Conservation (phyloP, 1,140 invertebrate genomes). For the Bombus picipes region DNA sequence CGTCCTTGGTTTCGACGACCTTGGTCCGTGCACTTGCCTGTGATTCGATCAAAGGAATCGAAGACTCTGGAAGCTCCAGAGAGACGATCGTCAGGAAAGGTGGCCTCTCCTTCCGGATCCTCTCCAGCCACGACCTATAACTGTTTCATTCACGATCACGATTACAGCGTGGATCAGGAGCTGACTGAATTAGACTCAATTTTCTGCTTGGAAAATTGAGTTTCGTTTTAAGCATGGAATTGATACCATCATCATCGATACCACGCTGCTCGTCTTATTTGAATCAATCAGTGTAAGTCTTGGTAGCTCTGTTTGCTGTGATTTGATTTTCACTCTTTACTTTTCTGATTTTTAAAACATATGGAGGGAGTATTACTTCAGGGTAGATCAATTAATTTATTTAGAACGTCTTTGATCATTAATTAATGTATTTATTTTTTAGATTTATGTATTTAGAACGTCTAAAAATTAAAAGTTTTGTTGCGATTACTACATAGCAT, state of each 20-base stretch:
- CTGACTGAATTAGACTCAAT: not conserved
- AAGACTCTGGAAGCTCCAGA: conserved; percentile 75
- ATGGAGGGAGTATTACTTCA: too few relatives aligned
- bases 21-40: conserved; percentile 69
- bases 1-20: conserved; percentile 61
- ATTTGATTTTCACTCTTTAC: not conserved
- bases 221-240: not conserved
- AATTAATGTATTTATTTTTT: too few relatives aligned
- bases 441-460: too few relatives aligned
- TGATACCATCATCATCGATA: not conserved
- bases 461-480: too few relatives aligned
- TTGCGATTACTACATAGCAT: too few relatives aligned
- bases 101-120: conserved; percentile 71
- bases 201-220: conserved; percentile 22
- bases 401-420: too few relatives aligned
- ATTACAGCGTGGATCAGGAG: not conserved
- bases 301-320: not conserved
- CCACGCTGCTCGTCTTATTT: not conserved
- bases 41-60: conserved; percentile 76
- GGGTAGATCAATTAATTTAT: too few relatives aligned
- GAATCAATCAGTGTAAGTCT: not conserved
- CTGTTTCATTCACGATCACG: conserved; percentile 50
- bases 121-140: conserved; percentile 75
- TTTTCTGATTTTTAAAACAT: not conserved
- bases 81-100: conserved; percentile 77